These are phyloP conservation scores for Plebejus anna DNA, from an alignment of 2,888 invertebrate species.

Conservation along the genomic window DNA sequence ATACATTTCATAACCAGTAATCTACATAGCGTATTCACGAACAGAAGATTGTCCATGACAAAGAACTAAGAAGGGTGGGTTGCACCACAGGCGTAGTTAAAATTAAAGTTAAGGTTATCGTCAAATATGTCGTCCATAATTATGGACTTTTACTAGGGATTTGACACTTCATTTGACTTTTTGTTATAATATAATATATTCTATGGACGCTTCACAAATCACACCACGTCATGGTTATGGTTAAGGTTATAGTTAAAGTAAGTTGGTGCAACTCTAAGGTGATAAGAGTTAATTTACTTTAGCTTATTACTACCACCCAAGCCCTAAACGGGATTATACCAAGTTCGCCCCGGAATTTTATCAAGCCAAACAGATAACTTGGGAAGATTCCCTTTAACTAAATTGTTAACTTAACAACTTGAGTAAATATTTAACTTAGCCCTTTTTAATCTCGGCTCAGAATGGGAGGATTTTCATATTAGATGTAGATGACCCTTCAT, in stretches of 20 bases:
- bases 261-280: background rate
- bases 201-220: no score
- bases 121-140: no score
- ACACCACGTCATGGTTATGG: no score
- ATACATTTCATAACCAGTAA: no score
- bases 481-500: background rate
- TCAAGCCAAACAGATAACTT: slow-evolving; percentile 9
- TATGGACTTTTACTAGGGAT: no score
- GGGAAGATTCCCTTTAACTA: background rate
- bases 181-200: no score
- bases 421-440: slow-evolving; percentile 21
- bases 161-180: no score
- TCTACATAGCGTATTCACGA: background rate
- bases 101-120: no score
- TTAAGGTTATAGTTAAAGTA: no score
- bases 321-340: slow-evolving; percentile 8
- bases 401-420: slow-evolving; percentile 16
- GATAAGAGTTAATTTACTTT: slow-evolving; percentile 6
- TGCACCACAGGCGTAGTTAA: no score
- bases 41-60: background rate
- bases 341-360: slow-evolving; percentile 9
- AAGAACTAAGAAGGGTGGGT: background rate
- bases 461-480: slow-evolving; percentile 10
- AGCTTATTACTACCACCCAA: background rate
- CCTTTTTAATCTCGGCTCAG: slow-evolving; percentile 25